Evolutionary conservation across 2,888 invertebrate species (phyloP).

Genomic region (Temnothorax unifasciatus): DNA sequence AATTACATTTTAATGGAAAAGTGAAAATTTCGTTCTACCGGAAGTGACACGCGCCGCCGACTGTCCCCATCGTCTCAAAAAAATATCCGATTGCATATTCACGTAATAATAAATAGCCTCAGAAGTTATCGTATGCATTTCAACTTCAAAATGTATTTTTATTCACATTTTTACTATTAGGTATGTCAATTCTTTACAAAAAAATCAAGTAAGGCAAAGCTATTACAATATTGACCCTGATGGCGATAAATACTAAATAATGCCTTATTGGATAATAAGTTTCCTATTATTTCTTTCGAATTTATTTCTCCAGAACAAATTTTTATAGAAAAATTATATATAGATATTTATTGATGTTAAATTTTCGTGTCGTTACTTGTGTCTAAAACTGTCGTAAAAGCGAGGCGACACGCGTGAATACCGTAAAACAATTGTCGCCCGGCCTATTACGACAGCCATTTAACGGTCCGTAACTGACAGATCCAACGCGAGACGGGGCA

Average conservation of each 20-base stretch:
- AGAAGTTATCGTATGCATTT: background rate
- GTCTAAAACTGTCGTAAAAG: background rate
- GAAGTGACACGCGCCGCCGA: slow-evolving; percentile 63
- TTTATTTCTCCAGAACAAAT: background rate
- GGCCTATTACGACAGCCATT: slow-evolving; percentile 46
- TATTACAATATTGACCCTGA: background rate
- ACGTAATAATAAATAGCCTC: background rate
- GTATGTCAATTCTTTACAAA: background rate
- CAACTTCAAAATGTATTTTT: background rate
- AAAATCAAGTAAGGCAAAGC: background rate
- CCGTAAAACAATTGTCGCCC: slow-evolving; percentile 36
- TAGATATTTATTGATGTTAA: background rate
- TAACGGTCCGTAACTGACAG: slow-evolving; percentile 45
- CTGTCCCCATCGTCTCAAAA: slow-evolving; percentile 17
- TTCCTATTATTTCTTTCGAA: background rate
- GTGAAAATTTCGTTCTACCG: slow-evolving; percentile 73
- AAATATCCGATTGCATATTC: slow-evolving; percentile 25
- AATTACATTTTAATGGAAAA: slow-evolving; percentile 77
- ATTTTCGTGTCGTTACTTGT: background rate
- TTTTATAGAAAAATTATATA: background rate
- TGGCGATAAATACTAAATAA: background rate
- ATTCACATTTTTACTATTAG: background rate
- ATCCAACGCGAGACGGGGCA: slow-evolving; percentile 11
- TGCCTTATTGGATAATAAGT: background rate
- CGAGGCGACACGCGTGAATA: background rate